A percentile compares a stretch with the other conserved stretches of the same genome.
Conservation (phyloP, 2,797 vertebrate genomes). For the Tangara arthus region DNA sequence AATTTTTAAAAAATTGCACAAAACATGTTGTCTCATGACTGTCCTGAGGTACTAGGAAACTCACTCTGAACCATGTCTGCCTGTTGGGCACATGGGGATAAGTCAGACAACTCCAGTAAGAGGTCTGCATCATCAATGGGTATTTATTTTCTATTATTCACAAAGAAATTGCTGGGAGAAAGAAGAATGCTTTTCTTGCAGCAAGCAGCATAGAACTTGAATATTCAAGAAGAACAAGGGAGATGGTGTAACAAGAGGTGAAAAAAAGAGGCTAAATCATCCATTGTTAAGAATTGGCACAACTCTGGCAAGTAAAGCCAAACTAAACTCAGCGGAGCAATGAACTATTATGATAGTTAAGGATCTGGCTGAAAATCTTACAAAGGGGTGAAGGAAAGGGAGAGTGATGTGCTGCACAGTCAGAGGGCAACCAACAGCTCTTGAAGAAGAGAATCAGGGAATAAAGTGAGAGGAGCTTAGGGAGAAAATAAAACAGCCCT, state of each 20-base stretch:
- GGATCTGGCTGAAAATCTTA: background rate
- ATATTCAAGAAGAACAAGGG: background rate
- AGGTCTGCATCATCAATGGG: background rate
- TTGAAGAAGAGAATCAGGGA: background rate
- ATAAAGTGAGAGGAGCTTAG: background rate
- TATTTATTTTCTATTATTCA: background rate
- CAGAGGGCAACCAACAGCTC: background rate
- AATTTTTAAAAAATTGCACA: background rate
- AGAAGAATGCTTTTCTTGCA: background rate
- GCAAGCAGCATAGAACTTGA: background rate
- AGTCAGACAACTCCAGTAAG: background rate
- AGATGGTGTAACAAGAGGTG: background rate
- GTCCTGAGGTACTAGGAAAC: background rate
- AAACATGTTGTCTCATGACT: background rate
- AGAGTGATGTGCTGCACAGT: background rate
- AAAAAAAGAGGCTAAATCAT: background rate
- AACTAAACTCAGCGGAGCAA: background rate
- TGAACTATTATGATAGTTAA: background rate
- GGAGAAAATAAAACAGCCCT: background rate
- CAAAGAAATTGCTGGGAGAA: background rate
- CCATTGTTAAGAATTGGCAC: background rate
- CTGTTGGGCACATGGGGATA: background rate
- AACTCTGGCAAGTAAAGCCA: background rate
- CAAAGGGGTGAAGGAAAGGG: background rate
- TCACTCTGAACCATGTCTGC: background rate